Evolutionary conservation across 2,797 vertebrate species (phyloP).

Genomic region (Bradypodion ventrale): DNA sequence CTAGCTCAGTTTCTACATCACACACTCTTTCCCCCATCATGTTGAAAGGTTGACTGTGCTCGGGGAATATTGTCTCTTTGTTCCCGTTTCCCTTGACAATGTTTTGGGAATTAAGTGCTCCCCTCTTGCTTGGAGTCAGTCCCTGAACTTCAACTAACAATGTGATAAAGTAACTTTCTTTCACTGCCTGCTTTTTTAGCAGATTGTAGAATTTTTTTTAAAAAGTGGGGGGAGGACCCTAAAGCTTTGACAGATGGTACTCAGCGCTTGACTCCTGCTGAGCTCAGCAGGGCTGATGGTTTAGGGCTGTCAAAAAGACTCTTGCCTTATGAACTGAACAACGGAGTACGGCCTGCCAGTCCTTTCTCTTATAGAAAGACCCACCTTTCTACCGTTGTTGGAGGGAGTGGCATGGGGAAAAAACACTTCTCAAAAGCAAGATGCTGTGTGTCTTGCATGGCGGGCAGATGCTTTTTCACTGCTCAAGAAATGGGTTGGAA

Average conservation of each 20-base stretch:
- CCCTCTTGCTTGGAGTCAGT: constrained; percentile 53
- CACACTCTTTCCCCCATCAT: neutral
- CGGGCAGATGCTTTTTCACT: constrained; percentile 55
- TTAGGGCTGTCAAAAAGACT: constrained; percentile 98
- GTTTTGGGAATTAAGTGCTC: constrained; percentile 56
- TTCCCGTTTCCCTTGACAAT: fast-evolving
- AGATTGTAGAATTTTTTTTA: constrained; percentile 61
- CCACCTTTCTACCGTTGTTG: too few species aligned
- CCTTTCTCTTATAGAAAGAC: constrained; percentile 89
- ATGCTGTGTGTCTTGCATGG: constrained; percentile 28
- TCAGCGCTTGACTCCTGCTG: constrained; percentile 91
- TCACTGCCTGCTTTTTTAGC: constrained; percentile 53
- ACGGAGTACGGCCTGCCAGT: constrained; percentile 90
- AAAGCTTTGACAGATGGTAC: constrained; percentile 98
- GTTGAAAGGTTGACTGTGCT: neutral
- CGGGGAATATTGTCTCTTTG: constrained; percentile 11
- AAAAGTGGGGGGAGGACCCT: constrained; percentile 54
- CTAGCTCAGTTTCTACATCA: neutral
- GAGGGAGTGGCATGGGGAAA: too few species aligned
- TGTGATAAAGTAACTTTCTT: constrained; percentile 66
- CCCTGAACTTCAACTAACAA: constrained; percentile 64
- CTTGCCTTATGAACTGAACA: constrained; percentile 93
- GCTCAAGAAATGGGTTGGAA: constrained; percentile 56
- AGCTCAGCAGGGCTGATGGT: constrained; percentile 94
- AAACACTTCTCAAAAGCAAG: constrained; percentile 62